Percentiles rank a stretch among this genome's conserved stretches.
Evolutionary conservation across 2,888 invertebrate genomes (phyloP).

Genomic region (Drosophila maculinotata): DNA sequence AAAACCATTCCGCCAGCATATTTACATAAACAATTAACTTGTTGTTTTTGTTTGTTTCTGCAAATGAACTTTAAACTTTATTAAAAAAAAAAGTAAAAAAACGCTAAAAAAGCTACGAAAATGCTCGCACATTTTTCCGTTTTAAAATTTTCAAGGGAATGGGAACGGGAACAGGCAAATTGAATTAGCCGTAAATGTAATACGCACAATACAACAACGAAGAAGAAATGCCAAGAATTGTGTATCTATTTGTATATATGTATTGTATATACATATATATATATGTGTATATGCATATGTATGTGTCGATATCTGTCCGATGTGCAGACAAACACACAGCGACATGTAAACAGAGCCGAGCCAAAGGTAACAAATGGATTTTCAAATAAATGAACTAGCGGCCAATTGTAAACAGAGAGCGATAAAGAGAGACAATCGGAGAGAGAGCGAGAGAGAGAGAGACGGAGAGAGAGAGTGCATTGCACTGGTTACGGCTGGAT

Average conservation of each 20-base stretch:
- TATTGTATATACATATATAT: conserved; percentile 1
- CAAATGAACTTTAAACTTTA: conserved; percentile 47
- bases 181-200: conserved; percentile 71
- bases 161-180: conserved; percentile 45
- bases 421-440: neutral
- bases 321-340: conserved; percentile 26
- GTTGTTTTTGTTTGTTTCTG: conserved; percentile 16
- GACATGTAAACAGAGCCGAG: conserved; percentile 71
- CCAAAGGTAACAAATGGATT: conserved; percentile 80
- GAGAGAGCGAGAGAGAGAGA: conserved; percentile 1
- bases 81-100: neutral
- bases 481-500: conserved; percentile 55
- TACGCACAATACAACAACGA: conserved; percentile 21
- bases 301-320: conserved; percentile 38
- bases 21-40: conserved; percentile 59
- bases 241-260: conserved; percentile 30
- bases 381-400: conserved; percentile 74
- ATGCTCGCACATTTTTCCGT: conserved; percentile 12
- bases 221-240: conserved; percentile 40
- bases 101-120: conserved; percentile 1
- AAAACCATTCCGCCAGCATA: conserved; percentile 38
- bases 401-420: conserved; percentile 69
- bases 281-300: conserved; percentile 7
- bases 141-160: conserved; percentile 21
- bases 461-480: conserved; percentile 29